Percentiles rank a stretch among this genome's conserved stretches.
phyloP scores from a whole-genome alignment of 1,140 invertebrate genomes.

The Sarcophaga bullata region DNA sequence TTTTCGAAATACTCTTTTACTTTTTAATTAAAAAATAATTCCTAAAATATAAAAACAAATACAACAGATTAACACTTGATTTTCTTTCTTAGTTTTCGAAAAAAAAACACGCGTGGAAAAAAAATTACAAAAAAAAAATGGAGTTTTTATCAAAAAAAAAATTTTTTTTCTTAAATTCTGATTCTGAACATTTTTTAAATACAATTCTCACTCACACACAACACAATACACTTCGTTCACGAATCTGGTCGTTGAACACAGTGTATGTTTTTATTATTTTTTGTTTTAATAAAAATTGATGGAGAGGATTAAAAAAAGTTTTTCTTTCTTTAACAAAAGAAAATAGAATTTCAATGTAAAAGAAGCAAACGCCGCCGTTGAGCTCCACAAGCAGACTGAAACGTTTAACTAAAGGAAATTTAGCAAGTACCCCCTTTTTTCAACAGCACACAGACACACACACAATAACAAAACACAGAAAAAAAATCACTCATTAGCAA shows the following conservation, averaged over 20 bases:
- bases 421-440: background rate
- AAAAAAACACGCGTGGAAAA: constrained; percentile 17
- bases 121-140: background rate
- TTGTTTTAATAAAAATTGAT: too few relatives aligned
- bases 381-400: constrained; percentile 20
- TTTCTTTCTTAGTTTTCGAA: background rate
- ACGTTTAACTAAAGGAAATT: background rate
- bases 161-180: background rate
- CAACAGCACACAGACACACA: background rate
- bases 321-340: background rate
- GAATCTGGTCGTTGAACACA: background rate
- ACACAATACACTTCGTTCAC: constrained; percentile 17
- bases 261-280: background rate
- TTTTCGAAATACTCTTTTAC: constrained; percentile 36
- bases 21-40: constrained; percentile 18
- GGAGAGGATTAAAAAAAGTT: background rate
- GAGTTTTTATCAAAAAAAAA: background rate
- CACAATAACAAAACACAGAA: background rate
- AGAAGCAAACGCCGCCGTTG: constrained; percentile 25
- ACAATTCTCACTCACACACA: background rate
- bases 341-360: background rate
- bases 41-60: constrained; percentile 23
- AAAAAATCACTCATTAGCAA: too few relatives aligned
- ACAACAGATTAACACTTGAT: constrained; percentile 9
- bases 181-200: too few relatives aligned